phyloP scores from a whole-genome alignment of 2,888 invertebrate species.

The Lasioglossum vierecki region DNA sequence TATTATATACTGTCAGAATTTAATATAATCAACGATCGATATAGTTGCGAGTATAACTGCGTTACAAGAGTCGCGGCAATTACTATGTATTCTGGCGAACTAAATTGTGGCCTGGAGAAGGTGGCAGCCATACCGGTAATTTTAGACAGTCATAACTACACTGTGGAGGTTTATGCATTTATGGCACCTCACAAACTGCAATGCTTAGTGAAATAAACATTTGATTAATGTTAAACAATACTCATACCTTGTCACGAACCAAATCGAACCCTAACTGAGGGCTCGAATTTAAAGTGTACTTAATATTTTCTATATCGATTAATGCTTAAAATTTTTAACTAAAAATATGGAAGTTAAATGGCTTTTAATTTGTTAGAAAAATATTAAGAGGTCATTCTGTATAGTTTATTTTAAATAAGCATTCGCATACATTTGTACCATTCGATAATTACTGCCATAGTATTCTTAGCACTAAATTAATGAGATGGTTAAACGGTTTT shows the following conservation, averaged over 20 bases:
- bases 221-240: too few species aligned
- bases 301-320: not conserved
- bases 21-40: not conserved
- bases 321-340: too few species aligned
- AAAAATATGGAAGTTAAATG: not conserved
- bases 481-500: not conserved
- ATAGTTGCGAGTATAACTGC: conserved; percentile 3
- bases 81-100: conserved; percentile 1
- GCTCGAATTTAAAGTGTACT: not conserved
- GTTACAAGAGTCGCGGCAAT: not conserved
- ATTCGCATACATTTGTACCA: not conserved
- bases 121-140: conserved; percentile 2
- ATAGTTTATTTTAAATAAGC: too few species aligned
- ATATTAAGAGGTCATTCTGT: not conserved
- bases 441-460: not conserved
- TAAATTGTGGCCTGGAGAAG: not conserved
- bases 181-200: not conserved
- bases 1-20: not conserved
- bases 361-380: not conserved
- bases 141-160: not conserved
- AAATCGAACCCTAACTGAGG: too few species aligned
- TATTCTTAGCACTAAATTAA: not conserved
- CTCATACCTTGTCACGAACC: too few species aligned
- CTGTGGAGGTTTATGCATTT: conserved; percentile 5
- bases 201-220: not conserved